Conservation (phyloP, 1,140 invertebrate species). For the Neuroterus valhalla region DNA sequence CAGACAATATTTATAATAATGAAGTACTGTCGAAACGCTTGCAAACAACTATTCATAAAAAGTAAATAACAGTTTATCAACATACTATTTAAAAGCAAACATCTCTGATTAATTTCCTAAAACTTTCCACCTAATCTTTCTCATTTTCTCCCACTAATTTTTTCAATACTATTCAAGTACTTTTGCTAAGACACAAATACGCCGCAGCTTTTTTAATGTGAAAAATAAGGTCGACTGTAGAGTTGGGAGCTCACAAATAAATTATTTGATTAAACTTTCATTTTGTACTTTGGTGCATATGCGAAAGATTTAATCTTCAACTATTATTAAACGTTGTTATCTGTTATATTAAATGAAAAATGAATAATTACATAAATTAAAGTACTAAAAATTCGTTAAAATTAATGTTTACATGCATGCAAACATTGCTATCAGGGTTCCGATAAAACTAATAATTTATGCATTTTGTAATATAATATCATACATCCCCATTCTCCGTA, state of each 20-base stretch:
- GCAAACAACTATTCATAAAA: no score
- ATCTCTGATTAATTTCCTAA: conserved; percentile 3
- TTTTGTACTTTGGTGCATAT: neutral
- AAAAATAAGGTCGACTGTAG: neutral
- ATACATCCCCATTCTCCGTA: neutral
- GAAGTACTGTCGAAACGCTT: no score
- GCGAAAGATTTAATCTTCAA: neutral
- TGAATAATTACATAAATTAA: neutral
- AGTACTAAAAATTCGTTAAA: neutral
- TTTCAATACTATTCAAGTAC: no score
- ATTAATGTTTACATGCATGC: neutral
- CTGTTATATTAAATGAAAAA: no score
- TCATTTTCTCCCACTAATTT: neutral
- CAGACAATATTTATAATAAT: no score
- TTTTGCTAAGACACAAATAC: neutral
- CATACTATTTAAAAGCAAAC: neutral
- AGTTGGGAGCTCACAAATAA: neutral
- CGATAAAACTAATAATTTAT: neutral
- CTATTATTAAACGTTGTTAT: no score
- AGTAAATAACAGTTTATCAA: no score
- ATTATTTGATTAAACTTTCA: neutral
- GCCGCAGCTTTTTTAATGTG: neutral
- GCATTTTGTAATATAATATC: neutral
- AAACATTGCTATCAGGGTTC: neutral
- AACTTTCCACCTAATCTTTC: neutral